Evolutionary conservation across 2,888 invertebrate genomes (phyloP).

Genomic region (Spilarctia lutea): DNA sequence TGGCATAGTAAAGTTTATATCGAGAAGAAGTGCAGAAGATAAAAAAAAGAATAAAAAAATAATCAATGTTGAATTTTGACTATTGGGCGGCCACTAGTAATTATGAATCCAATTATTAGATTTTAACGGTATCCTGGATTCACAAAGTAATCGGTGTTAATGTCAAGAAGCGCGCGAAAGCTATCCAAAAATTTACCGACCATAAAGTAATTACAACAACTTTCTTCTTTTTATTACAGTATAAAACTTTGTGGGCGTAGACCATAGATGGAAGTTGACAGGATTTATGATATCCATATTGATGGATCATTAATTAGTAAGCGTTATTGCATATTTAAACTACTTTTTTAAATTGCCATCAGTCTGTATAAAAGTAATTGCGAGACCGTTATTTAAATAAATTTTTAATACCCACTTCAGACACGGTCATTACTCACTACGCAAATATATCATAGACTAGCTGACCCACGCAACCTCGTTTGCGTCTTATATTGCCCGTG

Average conservation of each 20-base stretch:
- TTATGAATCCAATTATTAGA: neutral
- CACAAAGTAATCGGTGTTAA: neutral
- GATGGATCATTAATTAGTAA: conserved; percentile 12
- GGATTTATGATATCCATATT: conserved; percentile 11
- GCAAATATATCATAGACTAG: neutral
- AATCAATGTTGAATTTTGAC: too few species aligned
- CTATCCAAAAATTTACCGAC: conserved; percentile 7
- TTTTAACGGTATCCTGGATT: neutral
- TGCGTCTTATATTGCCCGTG: too few species aligned
- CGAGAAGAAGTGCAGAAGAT: too few species aligned
- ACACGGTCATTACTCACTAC: neutral
- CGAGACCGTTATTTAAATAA: conserved; percentile 21
- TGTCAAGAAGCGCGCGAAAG: neutral
- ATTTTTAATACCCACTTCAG: conserved; percentile 2
- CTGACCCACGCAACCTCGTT: too few species aligned
- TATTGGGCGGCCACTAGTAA: too few species aligned
- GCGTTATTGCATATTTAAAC: conserved; percentile 13
- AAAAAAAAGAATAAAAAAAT: too few species aligned
- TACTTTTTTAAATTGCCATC: conserved; percentile 7
- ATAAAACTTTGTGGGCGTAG: conserved; percentile 7
- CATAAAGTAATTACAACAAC: conserved; percentile 5
- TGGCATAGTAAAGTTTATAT: too few species aligned
- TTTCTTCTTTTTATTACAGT: conserved; percentile 8
- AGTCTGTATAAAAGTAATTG: conserved; percentile 19
- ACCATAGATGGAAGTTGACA: conserved; percentile 4